Base-by-base conservation (phyloP, 2,888 invertebrate genomes). In the Himalopsyche anomala region DNA sequence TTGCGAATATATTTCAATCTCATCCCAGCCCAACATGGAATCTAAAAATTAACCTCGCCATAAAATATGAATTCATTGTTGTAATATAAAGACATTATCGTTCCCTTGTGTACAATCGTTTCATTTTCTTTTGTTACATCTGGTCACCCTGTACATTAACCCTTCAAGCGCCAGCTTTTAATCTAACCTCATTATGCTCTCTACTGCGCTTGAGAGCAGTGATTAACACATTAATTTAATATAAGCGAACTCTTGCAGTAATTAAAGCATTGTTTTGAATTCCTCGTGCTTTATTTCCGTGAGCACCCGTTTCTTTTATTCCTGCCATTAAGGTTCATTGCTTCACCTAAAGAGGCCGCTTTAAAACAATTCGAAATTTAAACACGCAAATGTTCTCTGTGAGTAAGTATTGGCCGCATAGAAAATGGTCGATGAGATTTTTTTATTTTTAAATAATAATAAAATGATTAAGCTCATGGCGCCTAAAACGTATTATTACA, bases 161-260 rank as follows among this genome's bases (percentile, higher is more conserved):
- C 62, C 62, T 62, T 62, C 62, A 62, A 62, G 62, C 62, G 62
- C 62, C 62, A 19, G 62, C 62, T 62, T 62, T 62, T 62, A 62
- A 62, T 80, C 40, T 80, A 42, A 80, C 80, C 80, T 42, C 80
- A 81, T 81, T 81, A 51, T 28, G 15, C 36, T 51, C 51, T 45
- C 45, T 17, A 19, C 51, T 81, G 81, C 81, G 42, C 54, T 81
- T 17, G 51, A 81, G 45, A 81, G 81, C 81, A 17, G 81, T 81
- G 28, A 81, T 81, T 81, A 81, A 81, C 81, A 51, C 45, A 81
- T 54, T 81, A 54, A 81, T 81, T 81, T 51, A 40, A 51, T 81
- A 51, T 54, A 45, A 81, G 45, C 62, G 62, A 62, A 62, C 62
- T 62, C 62, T 62, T 62, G 62, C 62, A 62, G 62, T 62, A 62